Evolutionary conservation across 2,113 vertebrate genomes (phyloP), one percentile per base, ranked within the genome.

Genomic region (Amblyornis subalaris): DNA sequence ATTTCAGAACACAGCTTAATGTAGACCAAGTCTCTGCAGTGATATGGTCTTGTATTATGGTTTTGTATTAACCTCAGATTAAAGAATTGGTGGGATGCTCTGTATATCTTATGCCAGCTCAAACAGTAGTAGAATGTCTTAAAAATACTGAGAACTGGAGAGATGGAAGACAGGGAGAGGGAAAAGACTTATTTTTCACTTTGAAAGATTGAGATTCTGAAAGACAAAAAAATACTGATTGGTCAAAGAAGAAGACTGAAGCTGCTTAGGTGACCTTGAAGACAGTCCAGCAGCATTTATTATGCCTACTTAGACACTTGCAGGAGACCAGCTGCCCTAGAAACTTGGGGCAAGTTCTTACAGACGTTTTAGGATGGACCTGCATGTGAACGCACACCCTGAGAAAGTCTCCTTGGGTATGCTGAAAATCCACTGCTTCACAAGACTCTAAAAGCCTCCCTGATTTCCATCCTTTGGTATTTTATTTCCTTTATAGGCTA

Each of bases 1-100:
- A 58, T 72, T 95, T 94, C 67, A 93, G 78, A 93, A 44, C 54
- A 82, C 19, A 87, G 62, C 29, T 75, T 92, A 91, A 72, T 19
- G 48, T 61, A 87, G 50, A 84, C n/a, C 38, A 76, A 54, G 38
- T 55, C 71, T 91, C 50, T 60, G 60, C 35, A 86, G 67, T 40
- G 60, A 80, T 77, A 62, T 1, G 6, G 35, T 70, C 50, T n/a
- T n/a, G n/a, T n/a, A n/a, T n/a, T n/a, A n/a, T n/a, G n/a, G n/a
- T 64, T 91, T 67, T 44, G 51, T 23, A 85, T 83, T 89, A 95
- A 89, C 20, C 36, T 85, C 42, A 74, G 31, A 75, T 45, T 70
- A 75, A 87, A 76, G 31, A 79, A 58, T 7, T 76, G 75, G 36
- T 91, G 33, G 54, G 73, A 87, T 73, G 33, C 21, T 75, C 62